phyloP scores from a whole-genome alignment of 2,888 invertebrate genomes.

The Uropetala carovei region DNA sequence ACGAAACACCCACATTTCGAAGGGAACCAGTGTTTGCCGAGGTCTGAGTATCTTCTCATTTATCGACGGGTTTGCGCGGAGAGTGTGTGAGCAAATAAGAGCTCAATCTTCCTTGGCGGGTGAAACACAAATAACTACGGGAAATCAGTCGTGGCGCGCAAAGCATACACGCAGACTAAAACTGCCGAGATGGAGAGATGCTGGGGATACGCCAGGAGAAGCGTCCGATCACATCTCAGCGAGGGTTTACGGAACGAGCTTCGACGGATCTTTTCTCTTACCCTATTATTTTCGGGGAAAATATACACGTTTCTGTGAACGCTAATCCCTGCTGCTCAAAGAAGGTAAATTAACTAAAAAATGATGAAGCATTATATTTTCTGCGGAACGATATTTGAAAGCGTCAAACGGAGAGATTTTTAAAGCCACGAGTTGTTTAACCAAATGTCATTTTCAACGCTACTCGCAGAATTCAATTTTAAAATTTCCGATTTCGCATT shows the following conservation, averaged over 20 bases:
- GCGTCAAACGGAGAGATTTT: too few species aligned
- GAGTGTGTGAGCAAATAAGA: neutral
- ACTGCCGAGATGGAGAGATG: neutral
- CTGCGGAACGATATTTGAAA: too few species aligned
- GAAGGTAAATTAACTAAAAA: too few species aligned
- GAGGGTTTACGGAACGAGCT: neutral
- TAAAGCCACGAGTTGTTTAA: too few species aligned
- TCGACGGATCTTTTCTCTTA: neutral
- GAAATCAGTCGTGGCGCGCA: neutral
- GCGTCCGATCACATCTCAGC: neutral
- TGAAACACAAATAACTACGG: neutral
- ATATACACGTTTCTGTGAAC: too few species aligned
- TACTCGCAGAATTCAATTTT: too few species aligned
- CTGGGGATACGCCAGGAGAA: neutral
- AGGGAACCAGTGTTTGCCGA: neutral
- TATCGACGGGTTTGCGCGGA: neutral
- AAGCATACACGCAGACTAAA: neutral
- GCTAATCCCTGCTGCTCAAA: too few species aligned
- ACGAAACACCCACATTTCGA: neutral
- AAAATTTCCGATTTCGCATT: too few species aligned
- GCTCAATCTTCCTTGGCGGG: neutral
- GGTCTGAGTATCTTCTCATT: neutral
- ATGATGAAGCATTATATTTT: too few species aligned
- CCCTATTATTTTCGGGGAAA: neutral
- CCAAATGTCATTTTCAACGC: too few species aligned